phyloP scores from a whole-genome alignment of 2,113 vertebrate species.

The Callochromis pleurospilus region DNA sequence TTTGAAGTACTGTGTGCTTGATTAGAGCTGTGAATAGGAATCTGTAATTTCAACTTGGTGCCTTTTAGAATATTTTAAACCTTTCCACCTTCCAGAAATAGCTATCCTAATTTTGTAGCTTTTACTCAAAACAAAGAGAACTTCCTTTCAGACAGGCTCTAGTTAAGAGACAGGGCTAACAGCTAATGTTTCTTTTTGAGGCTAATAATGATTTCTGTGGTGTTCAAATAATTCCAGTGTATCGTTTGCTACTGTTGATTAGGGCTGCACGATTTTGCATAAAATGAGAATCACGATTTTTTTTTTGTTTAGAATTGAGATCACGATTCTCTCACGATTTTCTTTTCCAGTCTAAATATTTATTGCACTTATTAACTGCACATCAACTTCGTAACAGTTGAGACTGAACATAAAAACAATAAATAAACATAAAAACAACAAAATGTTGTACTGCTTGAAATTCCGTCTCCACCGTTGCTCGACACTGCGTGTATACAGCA shows the following conservation, averaged over 20 bases:
- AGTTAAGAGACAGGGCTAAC: neutral
- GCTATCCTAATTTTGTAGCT: neutral
- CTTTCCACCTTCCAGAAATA: neutral
- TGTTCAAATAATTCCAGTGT: neutral
- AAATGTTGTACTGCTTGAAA: too few species aligned
- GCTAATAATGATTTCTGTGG: neutral
- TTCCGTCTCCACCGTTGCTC: too few species aligned
- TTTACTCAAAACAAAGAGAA: fast-evolving
- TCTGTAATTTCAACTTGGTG: neutral
- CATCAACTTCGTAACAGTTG: too few species aligned
- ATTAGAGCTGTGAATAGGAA: neutral
- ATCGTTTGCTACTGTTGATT: neutral
- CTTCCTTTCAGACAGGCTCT: neutral
- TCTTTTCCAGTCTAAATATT: too few species aligned
- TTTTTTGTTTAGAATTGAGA: too few species aligned
- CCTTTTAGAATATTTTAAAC: neutral
- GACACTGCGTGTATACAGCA: too few species aligned
- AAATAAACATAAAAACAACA: too few species aligned
- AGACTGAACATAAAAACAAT: too few species aligned
- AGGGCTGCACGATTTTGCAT: too few species aligned
- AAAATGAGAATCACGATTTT: too few species aligned
- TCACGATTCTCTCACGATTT: too few species aligned
- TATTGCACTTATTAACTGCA: too few species aligned
- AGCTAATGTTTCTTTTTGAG: neutral
- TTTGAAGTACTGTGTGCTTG: neutral